A percentile compares a stretch with the other conserved stretches of the same genome.
These are phyloP conservation scores for Saccopteryx leptura DNA, from an alignment of 2,113 vertebrate species.

Conservation along the genomic window DNA sequence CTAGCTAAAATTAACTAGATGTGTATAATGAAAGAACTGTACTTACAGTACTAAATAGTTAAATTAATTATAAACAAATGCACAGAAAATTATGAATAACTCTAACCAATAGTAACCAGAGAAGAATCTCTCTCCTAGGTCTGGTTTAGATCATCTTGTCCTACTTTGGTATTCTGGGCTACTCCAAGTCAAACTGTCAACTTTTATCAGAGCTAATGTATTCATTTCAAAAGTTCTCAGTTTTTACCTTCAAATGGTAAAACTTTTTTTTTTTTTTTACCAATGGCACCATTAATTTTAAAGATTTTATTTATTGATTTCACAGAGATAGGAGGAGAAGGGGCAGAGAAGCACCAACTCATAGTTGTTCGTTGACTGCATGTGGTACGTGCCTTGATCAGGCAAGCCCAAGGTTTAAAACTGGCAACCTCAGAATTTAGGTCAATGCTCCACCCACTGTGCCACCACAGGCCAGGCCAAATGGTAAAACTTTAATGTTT, in stretches of 20 bases:
- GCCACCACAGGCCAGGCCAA: neutral
- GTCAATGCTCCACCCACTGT: no score
- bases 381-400: no score
- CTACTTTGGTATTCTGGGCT: neutral
- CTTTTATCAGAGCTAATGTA: constrained; percentile 33
- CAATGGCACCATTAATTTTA: no score
- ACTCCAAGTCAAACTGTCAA: neutral
- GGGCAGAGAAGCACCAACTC: no score
- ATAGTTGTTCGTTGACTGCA: no score
- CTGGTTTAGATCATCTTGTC: neutral
- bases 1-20: constrained; percentile 12
- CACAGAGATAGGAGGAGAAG: no score
- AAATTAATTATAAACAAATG: neutral
- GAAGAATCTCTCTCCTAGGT: neutral
- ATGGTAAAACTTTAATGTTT: constrained; percentile 53
- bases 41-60: constrained; percentile 22
- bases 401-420: no score
- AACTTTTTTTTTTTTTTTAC: neutral
- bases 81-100: neutral
- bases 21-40: neutral
- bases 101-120: neutral
- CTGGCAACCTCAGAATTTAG: no score
- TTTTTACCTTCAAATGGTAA: neutral
- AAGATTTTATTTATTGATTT: no score
- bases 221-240: constrained; percentile 2